phyloP scores from a whole-genome alignment of 2,797 vertebrate genomes.

The Pseudotriccus pelzelni region DNA sequence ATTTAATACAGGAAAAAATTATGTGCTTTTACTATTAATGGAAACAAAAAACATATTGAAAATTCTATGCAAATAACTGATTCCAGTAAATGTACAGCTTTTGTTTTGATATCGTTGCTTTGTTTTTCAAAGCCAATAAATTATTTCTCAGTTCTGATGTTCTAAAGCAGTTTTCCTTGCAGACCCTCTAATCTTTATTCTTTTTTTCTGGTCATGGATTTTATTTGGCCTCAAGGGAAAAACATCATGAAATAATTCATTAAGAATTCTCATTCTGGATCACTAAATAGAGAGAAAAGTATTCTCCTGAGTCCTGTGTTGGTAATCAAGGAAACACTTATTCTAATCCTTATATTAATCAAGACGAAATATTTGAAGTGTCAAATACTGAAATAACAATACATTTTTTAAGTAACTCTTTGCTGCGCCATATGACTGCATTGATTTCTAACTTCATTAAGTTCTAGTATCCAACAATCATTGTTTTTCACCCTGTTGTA shows the following conservation, averaged over 20 bases:
- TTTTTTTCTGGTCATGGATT: not conserved
- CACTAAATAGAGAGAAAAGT: not conserved
- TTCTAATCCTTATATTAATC: not conserved
- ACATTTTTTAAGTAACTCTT: not conserved
- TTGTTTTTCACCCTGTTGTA: not conserved
- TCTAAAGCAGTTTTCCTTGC: not conserved
- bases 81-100: not conserved
- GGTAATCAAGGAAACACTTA: not conserved
- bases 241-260: not conserved
- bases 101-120: not conserved
- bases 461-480: not conserved
- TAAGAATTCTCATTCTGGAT: conserved; percentile 12
- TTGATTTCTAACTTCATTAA: not conserved
- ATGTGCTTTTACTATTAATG: not conserved
- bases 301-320: not conserved
- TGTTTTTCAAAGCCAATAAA: conserved; percentile 7
- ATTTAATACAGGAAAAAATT: not conserved
- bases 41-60: conserved; percentile 7
- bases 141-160: not conserved
- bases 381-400: not conserved
- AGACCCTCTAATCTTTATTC: not conserved
- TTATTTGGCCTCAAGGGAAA: not conserved
- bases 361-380: not conserved
- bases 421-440: not conserved
- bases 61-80: not conserved